Conservation (phyloP, 2,113 vertebrate species). For the Calonectris borealis region DNA sequence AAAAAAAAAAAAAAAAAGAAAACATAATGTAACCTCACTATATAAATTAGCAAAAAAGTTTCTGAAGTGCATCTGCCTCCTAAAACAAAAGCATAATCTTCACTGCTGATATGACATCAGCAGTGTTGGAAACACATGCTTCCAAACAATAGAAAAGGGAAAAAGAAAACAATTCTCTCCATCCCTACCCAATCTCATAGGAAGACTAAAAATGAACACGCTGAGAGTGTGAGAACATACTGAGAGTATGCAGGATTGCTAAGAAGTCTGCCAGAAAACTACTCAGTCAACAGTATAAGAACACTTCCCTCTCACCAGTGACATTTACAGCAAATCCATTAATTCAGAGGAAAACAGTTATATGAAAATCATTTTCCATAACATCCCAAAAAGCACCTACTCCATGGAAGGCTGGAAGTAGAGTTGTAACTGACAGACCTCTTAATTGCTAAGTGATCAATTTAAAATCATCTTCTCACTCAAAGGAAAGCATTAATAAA, state of each 20-base stretch:
- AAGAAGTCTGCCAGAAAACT: constrained; percentile 12
- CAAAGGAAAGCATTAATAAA: background rate
- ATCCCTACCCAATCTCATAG: background rate
- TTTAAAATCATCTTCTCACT: background rate
- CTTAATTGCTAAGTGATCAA: background rate
- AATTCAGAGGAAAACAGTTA: background rate
- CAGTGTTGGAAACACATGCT: background rate
- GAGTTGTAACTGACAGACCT: background rate
- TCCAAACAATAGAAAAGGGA: background rate
- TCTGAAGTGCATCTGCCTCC: background rate
- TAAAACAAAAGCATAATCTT: background rate
- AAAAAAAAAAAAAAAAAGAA: background rate
- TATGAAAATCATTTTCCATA: background rate
- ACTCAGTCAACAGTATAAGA: background rate
- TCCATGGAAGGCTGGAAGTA: background rate
- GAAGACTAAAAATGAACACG: constrained; percentile 3
- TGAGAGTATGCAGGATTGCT: background rate
- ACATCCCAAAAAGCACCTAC: background rate
- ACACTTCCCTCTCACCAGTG: background rate
- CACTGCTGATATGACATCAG: background rate
- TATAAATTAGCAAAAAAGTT: background rate
- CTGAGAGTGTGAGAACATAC: background rate
- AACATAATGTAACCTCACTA: background rate
- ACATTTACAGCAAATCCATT: background rate
- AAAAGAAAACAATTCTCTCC: background rate